Percentiles rank a stretch among this genome's conserved stretches.
These are phyloP conservation scores for Oenanthe oenanthe DNA, from an alignment of 2,113 vertebrate genomes.

Conservation along the genomic window DNA sequence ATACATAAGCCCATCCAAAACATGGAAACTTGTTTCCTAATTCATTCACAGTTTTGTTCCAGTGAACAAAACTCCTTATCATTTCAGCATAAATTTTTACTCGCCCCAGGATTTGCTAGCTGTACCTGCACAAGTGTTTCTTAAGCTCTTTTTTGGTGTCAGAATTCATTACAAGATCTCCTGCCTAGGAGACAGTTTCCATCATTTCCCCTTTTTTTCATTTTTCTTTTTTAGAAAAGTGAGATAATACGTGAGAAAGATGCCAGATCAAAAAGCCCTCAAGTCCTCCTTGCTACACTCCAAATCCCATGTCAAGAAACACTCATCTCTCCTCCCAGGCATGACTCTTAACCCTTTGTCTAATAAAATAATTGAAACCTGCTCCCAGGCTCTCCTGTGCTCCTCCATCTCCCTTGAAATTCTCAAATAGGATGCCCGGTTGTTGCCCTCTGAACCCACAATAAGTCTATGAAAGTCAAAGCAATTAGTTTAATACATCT, in stretches of 20 bases:
- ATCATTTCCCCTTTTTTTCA: not conserved
- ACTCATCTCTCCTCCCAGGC: conserved; percentile 38
- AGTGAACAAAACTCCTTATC: not conserved
- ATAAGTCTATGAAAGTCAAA: conserved; percentile 49
- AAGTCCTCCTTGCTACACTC: conserved; percentile 30
- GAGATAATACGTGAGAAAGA: conserved; percentile 42
- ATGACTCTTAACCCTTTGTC: conserved; percentile 42
- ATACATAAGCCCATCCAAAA: conserved; percentile 18
- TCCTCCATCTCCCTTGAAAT: conserved; percentile 50
- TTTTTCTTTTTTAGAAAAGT: not conserved
- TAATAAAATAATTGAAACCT: conserved; percentile 68
- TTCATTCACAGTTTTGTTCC: not conserved
- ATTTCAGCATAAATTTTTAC: not conserved
- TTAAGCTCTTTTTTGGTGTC: not conserved
- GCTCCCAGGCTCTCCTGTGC: conserved; percentile 11
- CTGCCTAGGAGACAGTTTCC: not conserved
- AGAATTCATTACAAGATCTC: conserved; percentile 23
- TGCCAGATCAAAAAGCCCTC: conserved; percentile 48
- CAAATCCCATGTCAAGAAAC: conserved; percentile 45
- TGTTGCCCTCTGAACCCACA: conserved; percentile 55
- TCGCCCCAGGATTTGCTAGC: not conserved
- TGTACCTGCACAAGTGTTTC: not conserved
- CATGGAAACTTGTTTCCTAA: conserved; percentile 1
- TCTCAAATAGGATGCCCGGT: conserved; percentile 4
- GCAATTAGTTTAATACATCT: conserved; percentile 60